Evolutionary conservation across 2,888 invertebrate species (phyloP).

Genomic region (Lycocerus yunnanus): DNA sequence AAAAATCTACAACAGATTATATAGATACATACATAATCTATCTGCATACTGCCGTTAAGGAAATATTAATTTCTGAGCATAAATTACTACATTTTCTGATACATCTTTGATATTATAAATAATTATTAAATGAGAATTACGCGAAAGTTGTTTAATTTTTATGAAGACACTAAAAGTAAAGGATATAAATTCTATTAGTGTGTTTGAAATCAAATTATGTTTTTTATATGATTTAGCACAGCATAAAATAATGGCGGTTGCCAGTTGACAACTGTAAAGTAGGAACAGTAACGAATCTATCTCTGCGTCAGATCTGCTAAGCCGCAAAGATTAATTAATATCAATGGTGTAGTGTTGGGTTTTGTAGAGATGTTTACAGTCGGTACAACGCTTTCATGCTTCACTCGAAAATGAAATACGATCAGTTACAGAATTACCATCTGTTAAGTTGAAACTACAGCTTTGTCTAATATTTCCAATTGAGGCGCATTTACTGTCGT

Average conservation of each 20-base stretch:
- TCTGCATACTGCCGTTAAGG: background rate
- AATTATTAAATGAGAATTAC: background rate
- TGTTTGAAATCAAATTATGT: background rate
- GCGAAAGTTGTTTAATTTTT: background rate
- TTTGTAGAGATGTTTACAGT: slow-evolving; percentile 23
- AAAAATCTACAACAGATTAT: too few species aligned
- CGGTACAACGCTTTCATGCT: slow-evolving; percentile 18
- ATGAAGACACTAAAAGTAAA: background rate
- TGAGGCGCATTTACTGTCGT: background rate
- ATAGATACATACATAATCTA: too few species aligned
- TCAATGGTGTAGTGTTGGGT: slow-evolving; percentile 19
- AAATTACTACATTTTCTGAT: background rate
- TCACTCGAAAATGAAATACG: slow-evolving; percentile 22
- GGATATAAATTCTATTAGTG: background rate
- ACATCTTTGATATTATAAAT: too few species aligned
- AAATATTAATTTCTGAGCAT: background rate
- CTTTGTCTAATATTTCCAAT: slow-evolving; percentile 9
- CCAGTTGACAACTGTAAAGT: background rate
- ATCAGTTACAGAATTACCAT: slow-evolving; percentile 22
- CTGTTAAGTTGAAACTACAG: slow-evolving; percentile 14
- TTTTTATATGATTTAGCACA: background rate
- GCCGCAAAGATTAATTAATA: slow-evolving; percentile 29
- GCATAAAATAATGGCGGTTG: background rate
- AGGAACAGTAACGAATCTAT: slow-evolving; percentile 12
- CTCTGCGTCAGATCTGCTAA: slow-evolving; percentile 24